Conservation (phyloP, 2,797 vertebrate species). For the Clarias laeviceps region DNA sequence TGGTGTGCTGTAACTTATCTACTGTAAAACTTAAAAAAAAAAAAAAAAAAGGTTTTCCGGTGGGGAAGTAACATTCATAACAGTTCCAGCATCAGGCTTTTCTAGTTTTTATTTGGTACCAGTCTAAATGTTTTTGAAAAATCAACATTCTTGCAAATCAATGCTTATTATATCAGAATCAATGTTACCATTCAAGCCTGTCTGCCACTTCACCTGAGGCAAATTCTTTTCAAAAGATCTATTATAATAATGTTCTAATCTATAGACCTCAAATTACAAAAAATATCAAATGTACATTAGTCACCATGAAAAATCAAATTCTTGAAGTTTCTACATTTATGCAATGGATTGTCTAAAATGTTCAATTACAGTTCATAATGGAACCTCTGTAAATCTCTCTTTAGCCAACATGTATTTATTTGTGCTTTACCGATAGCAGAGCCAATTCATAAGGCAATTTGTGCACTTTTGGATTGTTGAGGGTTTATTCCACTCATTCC, state of each 20-base stretch:
- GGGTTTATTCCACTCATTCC: slow-evolving; percentile 5
- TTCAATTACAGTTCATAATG: not conserved
- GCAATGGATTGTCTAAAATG: not conserved
- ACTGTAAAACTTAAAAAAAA: not conserved
- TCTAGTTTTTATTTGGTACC: not conserved
- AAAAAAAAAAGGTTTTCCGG: too few species aligned
- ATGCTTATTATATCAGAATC: not conserved
- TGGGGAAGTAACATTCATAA: not conserved
- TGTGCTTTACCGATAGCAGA: not conserved
- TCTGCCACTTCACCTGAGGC: not conserved
- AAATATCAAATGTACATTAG: not conserved
- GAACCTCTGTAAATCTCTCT: slow-evolving; percentile 12
- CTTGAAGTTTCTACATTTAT: not conserved
- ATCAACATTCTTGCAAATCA: not conserved
- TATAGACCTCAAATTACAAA: not conserved
- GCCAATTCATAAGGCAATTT: not conserved
- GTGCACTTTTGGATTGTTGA: not conserved
- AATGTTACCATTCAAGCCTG: not conserved
- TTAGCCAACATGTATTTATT: slow-evolving; percentile 1
- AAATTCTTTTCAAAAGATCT: not conserved
- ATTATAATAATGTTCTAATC: not conserved
- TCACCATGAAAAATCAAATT: not conserved
- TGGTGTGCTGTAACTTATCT: not conserved
- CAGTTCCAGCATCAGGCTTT: not conserved
- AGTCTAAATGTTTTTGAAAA: not conserved